These are phyloP conservation scores for Serinus canaria DNA, from an alignment of 2,113 vertebrate species.

Conservation along the genomic window DNA sequence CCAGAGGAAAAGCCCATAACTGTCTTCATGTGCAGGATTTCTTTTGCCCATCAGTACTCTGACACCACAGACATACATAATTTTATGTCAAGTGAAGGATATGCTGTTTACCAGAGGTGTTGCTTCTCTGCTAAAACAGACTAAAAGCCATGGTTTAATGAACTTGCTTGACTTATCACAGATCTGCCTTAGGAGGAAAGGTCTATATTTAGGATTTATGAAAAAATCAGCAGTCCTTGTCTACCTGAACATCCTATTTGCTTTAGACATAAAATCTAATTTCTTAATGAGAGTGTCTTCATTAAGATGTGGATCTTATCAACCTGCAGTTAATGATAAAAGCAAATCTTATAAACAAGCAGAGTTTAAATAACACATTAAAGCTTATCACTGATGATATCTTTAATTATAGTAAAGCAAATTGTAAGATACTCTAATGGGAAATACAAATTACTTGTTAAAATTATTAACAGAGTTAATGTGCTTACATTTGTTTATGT, in stretches of 20 bases:
- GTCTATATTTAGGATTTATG: neutral
- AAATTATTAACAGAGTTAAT: slow-evolving; percentile 84
- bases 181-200: neutral
- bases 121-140: neutral
- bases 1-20: neutral
- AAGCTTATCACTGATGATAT: slow-evolving; percentile 74
- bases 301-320: slow-evolving; percentile 52
- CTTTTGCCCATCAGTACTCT: neutral
- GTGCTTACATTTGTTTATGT: slow-evolving; percentile 82
- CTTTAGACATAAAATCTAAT: slow-evolving; percentile 55
- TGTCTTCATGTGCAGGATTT: neutral
- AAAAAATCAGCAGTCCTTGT: neutral
- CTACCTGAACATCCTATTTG: neutral
- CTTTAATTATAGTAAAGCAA: slow-evolving; percentile 79
- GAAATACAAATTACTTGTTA: slow-evolving; percentile 82
- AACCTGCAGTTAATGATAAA: slow-evolving; percentile 70
- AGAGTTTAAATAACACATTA: slow-evolving; percentile 75
- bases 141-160: neutral
- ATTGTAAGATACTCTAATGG: slow-evolving; percentile 76
- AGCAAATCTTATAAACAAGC: slow-evolving; percentile 70
- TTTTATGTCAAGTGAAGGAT: neutral
- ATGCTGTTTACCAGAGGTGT: neutral
- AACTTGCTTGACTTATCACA: neutral
- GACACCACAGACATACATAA: neutral
- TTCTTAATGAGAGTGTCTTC: slow-evolving; percentile 55